phyloP scores from a whole-genome alignment of 2,888 invertebrate species.

The Microplitis deprimator region DNA sequence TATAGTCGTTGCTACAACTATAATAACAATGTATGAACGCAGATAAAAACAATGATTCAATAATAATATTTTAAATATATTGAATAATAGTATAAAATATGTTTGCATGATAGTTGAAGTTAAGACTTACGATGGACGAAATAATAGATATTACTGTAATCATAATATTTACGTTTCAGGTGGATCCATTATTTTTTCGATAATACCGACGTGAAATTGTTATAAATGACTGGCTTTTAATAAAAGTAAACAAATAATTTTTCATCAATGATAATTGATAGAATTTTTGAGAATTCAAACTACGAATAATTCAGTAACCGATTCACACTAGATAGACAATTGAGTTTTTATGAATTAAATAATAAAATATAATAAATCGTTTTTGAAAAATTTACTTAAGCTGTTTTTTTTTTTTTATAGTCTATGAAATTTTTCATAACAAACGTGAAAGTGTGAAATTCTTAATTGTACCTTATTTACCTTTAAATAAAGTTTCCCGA shows the following conservation, averaged over 20 bases:
- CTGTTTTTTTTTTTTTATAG: not conserved
- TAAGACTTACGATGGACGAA: not conserved
- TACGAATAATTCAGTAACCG: not conserved
- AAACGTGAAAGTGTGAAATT: not conserved
- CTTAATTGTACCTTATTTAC: not conserved
- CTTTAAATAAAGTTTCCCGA: not conserved
- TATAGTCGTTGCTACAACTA: not conserved
- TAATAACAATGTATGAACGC: not conserved
- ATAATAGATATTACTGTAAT: not conserved
- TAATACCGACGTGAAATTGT: not conserved
- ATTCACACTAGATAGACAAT: not conserved
- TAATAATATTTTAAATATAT: not conserved
- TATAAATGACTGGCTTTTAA: constrained; percentile 3
- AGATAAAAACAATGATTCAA: not conserved
- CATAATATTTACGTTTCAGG: not conserved
- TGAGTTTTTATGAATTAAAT: not conserved
- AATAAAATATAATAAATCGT: not conserved
- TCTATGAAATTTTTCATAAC: not conserved
- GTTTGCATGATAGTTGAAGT: not conserved
- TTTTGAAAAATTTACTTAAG: not conserved
- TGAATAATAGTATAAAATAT: not conserved
- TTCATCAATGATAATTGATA: not conserved
- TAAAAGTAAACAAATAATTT: not conserved
- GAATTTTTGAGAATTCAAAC: not conserved
- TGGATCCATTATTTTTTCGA: not conserved